Evolutionary conservation across 2,888 invertebrate genomes (phyloP).

Genomic region (Agrotis segetum): DNA sequence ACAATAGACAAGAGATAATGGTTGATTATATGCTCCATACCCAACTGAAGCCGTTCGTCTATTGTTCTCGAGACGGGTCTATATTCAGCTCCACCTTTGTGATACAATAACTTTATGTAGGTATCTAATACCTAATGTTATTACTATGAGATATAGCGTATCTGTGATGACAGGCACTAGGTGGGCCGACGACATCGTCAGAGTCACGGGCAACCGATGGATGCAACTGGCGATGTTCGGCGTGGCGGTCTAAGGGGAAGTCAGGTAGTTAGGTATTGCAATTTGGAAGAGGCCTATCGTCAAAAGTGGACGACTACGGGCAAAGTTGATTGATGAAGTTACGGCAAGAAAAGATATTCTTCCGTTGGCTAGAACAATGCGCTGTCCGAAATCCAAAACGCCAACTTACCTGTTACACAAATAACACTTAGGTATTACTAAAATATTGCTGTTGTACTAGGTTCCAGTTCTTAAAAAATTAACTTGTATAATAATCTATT

Average conservation of each 20-base stretch:
- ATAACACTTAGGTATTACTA: too few relatives aligned
- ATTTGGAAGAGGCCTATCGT: background rate
- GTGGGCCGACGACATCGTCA: too few relatives aligned
- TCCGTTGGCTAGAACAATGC: background rate
- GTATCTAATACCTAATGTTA: constrained; percentile 2
- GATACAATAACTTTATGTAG: constrained; percentile 7
- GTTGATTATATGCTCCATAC: constrained; percentile 11
- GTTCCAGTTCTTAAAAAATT: too few relatives aligned
- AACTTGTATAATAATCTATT: background rate
- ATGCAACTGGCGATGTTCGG: too few relatives aligned
- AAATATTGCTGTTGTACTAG: too few relatives aligned
- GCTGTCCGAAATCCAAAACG: too few relatives aligned
- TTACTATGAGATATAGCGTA: background rate
- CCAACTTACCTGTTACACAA: too few relatives aligned
- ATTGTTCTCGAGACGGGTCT: constrained; percentile 36
- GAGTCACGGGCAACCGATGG: too few relatives aligned
- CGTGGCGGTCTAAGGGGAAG: too few relatives aligned
- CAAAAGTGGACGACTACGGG: background rate
- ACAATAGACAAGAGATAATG: constrained; percentile 38
- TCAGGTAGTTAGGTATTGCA: too few relatives aligned
- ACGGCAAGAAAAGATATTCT: background rate
- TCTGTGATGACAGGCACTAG: background rate
- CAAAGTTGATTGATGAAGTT: background rate
- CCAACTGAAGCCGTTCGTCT: constrained; percentile 16
- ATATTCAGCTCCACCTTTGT: constrained; percentile 4